Evolutionary conservation across 2,888 invertebrate species (phyloP), one percentile per base, ranked within the genome.

Genomic region (Schizotus pectinicornis): DNA sequence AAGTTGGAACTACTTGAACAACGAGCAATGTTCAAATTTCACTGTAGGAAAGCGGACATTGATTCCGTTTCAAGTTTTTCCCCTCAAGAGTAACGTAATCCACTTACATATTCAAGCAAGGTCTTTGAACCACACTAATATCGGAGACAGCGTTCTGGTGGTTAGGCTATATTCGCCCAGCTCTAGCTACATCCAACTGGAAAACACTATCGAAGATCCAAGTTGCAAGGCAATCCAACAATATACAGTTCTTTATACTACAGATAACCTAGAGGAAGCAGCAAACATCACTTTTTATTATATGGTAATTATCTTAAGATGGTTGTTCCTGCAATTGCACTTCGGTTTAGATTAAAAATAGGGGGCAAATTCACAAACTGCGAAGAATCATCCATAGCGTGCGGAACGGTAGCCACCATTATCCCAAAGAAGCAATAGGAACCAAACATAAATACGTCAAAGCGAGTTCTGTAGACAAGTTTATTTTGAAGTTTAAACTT

Each of bases 401-500:
- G 0, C 69, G 63, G 49, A 75, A 70, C 56, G 59, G 64, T 34
- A 47, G 61, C 6, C 45, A 70, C 22, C 68, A 72, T 48, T 71
- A 69, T n/a, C 14, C 11, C 2, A 37, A 22, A 9, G 47, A 57
- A 6, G 59, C 74, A 9, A 59, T 79, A 33, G 78, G 78, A 34
- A 62, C 61, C 6, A 70, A 68, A 22, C 71, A 75, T 35, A 73
- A 71, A 54, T 74, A 69, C 49, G 63, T 65, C 0, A 74, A 72
- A 59, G 53, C 63, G n/a, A 68, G 59, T 8, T 61, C 62, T 9
- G 55, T 74, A 36, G 77, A 70, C 54, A 81, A 80, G 67, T 83
- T 80, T 46, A 78, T 77, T 0, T 63, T 83, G 30, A 81, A 79
- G 61, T 79, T 83, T 7, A 80, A 80, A 65, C 75, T 84, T 8